These are phyloP conservation scores for Acanthornis magna DNA, from an alignment of 2,797 vertebrate species.

Conservation along the genomic window DNA sequence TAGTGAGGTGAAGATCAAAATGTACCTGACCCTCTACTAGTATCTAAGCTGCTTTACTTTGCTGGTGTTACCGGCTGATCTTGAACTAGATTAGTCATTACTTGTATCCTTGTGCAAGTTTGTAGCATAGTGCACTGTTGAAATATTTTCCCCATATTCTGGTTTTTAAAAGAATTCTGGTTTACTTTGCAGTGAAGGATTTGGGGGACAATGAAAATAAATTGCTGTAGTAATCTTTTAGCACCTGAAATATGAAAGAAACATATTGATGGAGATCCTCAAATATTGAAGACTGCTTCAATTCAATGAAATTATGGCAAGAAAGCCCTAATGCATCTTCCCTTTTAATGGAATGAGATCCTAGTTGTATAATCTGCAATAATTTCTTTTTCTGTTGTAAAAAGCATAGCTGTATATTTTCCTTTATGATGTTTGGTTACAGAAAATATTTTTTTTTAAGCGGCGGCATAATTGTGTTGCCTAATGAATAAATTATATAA, in stretches of 20 bases:
- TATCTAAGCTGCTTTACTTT: neutral
- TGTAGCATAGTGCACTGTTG: neutral
- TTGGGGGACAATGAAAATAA: neutral
- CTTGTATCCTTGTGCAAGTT: neutral
- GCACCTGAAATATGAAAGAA: neutral
- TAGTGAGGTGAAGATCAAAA: neutral
- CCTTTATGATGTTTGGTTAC: neutral
- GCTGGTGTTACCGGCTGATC: neutral
- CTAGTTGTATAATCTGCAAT: neutral
- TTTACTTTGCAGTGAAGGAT: neutral
- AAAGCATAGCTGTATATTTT: neutral
- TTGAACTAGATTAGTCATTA: too few relatives aligned
- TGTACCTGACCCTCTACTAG: neutral
- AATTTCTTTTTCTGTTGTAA: neutral
- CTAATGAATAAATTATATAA: conserved; percentile 63
- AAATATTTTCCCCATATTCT: neutral
- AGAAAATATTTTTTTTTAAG: conserved; percentile 1
- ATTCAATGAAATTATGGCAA: neutral
- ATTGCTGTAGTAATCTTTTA: neutral
- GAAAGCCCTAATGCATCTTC: neutral
- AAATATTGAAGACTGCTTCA: neutral
- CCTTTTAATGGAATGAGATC: neutral
- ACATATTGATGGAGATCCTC: neutral
- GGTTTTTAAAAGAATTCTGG: neutral
- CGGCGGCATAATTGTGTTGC: conserved; percentile 43